phyloP scores from a whole-genome alignment of 1,140 invertebrate species.

The Aphis gossypii region DNA sequence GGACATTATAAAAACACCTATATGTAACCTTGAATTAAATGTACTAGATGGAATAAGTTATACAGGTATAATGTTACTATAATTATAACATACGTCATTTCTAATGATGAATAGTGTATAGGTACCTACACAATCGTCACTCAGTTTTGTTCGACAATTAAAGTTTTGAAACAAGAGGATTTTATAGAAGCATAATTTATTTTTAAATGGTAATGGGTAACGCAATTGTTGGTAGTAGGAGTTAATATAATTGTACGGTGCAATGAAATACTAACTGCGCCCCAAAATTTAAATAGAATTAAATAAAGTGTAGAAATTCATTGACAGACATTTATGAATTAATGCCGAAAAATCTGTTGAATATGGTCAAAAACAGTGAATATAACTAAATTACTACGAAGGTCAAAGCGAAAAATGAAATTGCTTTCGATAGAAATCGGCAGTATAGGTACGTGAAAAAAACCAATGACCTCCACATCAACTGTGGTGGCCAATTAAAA shows the following conservation, averaged over 20 bases:
- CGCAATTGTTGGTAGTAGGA: neutral
- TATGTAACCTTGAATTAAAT: neutral
- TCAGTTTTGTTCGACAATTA: neutral
- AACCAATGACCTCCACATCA: constrained; percentile 11
- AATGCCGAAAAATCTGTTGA: neutral
- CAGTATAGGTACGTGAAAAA: neutral
- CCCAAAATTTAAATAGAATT: neutral
- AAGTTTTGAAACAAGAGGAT: neutral
- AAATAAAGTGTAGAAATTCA: neutral
- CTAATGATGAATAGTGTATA: neutral
- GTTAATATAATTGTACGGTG: neutral
- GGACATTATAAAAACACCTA: neutral
- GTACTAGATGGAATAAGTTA: neutral
- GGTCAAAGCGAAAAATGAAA: constrained; percentile 10
- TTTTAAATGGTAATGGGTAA: neutral
- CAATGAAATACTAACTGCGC: neutral
- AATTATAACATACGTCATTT: constrained; percentile 8
- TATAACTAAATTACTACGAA: neutral
- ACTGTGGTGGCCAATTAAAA: neutral
- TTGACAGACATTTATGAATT: neutral
- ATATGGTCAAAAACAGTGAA: neutral
- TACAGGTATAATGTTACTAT: neutral
- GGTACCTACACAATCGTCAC: neutral
- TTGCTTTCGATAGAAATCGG: constrained; percentile 35
- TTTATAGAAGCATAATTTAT: neutral